Percentiles rank a stretch among this genome's conserved stretches.
These are phyloP conservation scores for Taenioides sp. DNA, from an alignment of 2,797 vertebrate genomes.

Conservation along the genomic window DNA sequence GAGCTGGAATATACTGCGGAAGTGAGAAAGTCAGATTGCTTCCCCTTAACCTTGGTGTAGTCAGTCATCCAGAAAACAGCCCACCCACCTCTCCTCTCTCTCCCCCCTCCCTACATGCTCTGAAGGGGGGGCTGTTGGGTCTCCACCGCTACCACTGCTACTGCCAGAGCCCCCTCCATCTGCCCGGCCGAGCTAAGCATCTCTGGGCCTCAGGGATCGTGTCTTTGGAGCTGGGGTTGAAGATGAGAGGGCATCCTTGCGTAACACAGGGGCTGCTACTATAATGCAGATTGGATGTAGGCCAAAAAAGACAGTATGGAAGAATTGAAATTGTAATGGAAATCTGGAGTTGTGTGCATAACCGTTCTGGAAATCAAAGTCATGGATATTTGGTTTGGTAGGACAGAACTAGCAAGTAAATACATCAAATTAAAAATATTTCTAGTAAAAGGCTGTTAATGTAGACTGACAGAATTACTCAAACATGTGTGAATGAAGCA, in stretches of 20 bases:
- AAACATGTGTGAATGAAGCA: too few relatives aligned
- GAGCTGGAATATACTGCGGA: conserved; percentile 21
- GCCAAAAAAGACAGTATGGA: neutral
- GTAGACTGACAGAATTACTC: too few relatives aligned
- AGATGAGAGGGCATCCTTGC: conserved; percentile 28
- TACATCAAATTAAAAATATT: too few relatives aligned
- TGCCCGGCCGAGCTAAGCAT: conserved; percentile 53
- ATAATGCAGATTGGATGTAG: neutral
- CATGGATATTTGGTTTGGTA: too few relatives aligned
- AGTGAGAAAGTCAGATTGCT: conserved; percentile 47
- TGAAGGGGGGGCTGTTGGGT: conserved; percentile 1
- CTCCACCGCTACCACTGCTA: too few relatives aligned
- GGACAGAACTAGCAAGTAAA: too few relatives aligned
- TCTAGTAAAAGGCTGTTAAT: too few relatives aligned
- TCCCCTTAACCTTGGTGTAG: conserved; percentile 59
- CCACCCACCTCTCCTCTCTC: neutral
- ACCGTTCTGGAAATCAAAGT: too few relatives aligned
- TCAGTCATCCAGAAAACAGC: conserved; percentile 62
- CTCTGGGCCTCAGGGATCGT: conserved; percentile 51
- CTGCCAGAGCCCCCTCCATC: conserved; percentile 16
- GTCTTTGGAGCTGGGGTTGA: conserved; percentile 42
- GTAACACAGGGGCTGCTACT: conserved; percentile 6
- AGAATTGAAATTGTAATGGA: too few relatives aligned
- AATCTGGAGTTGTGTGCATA: too few relatives aligned
- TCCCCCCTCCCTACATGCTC: conserved; percentile 5